Conservation (phyloP, 2,888 invertebrate species). For the Tenthredo notha region DNA sequence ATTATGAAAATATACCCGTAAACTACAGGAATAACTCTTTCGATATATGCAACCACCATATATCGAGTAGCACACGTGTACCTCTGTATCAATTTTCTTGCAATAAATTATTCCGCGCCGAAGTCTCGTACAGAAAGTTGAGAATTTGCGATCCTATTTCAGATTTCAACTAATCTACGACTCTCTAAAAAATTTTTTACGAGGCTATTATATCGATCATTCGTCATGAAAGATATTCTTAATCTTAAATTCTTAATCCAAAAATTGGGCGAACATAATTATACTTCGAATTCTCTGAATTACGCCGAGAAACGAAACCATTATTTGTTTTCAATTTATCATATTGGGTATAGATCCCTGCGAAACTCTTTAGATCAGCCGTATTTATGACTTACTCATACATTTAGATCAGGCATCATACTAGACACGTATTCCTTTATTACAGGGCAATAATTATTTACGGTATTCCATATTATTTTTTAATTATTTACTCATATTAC, state of each 20-base stretch:
- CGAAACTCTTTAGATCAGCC: neutral
- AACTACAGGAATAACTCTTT: slow-evolving; percentile 1
- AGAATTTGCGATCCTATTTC: neutral
- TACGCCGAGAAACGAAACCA: neutral
- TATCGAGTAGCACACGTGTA: slow-evolving; percentile 23
- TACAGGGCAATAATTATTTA: neutral
- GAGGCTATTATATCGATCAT: neutral
- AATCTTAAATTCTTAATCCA: neutral
- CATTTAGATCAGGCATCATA: neutral
- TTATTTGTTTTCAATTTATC: neutral
- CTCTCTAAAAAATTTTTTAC: neutral
- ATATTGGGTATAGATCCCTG: neutral
- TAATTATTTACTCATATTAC: neutral
- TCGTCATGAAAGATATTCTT: neutral
- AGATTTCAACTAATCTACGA: neutral
- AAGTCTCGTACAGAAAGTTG: neutral
- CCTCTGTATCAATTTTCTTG: slow-evolving; percentile 17
- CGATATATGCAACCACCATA: slow-evolving; percentile 17
- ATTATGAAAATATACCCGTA: slow-evolving; percentile 16
- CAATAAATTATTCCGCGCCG: slow-evolving; percentile 12
- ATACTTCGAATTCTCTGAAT: neutral
- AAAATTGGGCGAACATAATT: neutral
- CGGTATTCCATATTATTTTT: neutral
- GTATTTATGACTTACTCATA: neutral
- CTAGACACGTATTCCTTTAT: neutral